Evolutionary conservation across 2,113 vertebrate genomes (phyloP).

Genomic region (Cromileptes altivelis): DNA sequence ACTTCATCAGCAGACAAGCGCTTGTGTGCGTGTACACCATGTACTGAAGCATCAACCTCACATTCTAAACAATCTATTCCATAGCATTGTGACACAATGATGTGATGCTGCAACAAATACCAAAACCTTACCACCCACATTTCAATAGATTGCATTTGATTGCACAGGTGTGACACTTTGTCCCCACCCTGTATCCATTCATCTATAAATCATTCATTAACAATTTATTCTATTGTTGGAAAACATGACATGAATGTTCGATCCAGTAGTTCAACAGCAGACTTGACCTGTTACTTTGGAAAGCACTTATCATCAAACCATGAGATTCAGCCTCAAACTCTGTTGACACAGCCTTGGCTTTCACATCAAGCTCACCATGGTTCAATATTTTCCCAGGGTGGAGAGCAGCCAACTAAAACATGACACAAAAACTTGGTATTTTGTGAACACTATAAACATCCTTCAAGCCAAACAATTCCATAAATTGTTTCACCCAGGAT

Average conservation of each 20-base stretch:
- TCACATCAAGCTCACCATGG: slow-evolving; percentile 49
- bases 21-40: background rate
- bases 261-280: background rate
- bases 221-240: slow-evolving; percentile 7
- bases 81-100: background rate
- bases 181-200: background rate
- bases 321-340: slow-evolving; percentile 35
- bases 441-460: slow-evolving; percentile 23
- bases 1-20: slow-evolving; percentile 47
- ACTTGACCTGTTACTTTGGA: background rate
- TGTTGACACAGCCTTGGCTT: slow-evolving; percentile 71
- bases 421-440: slow-evolving; percentile 39
- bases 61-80: background rate
- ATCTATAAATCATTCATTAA: slow-evolving; percentile 20
- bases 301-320: slow-evolving; percentile 60
- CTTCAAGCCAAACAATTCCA: background rate
- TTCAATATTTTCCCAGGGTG: slow-evolving; percentile 75
- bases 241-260: slow-evolving; percentile 33
- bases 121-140: background rate
- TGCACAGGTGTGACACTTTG: background rate
- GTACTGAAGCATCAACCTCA: rapidly evolving
- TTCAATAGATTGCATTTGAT: background rate
- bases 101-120: background rate
- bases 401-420: slow-evolving; percentile 49
- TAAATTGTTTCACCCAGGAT: slow-evolving; percentile 5